A percentile compares a stretch with the other conserved stretches of the same genome.
Evolutionary conservation across 35 echinoderm and acorn worm species (phyloP).

Genomic region (Ptychodera flava): DNA sequence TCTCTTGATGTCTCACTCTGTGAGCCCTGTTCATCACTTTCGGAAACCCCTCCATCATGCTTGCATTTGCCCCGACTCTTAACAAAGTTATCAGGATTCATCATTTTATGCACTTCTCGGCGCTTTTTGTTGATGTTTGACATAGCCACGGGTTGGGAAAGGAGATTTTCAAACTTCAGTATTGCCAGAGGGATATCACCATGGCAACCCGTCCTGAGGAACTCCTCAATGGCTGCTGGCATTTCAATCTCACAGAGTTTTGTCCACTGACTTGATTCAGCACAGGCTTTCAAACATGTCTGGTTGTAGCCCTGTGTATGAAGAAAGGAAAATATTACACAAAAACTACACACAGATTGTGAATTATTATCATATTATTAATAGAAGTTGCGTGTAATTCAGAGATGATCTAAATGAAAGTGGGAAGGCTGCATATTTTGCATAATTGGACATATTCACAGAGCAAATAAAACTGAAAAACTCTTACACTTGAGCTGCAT

Average conservation of each 20-base stretch:
- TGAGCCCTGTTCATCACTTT: neutral
- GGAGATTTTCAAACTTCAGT: neutral
- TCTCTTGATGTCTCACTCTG: too few relatives aligned
- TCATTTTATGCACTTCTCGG: neutral
- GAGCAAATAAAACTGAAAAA: too few relatives aligned
- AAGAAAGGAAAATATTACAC: neutral
- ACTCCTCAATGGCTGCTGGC: neutral
- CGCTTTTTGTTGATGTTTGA: constrained; percentile 7
- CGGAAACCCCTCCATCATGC: neutral
- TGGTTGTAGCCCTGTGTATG: neutral
- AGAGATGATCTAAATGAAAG: neutral
- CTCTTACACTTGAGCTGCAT: too few relatives aligned
- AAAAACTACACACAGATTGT: neutral
- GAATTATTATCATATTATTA: neutral
- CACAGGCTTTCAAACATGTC: constrained; percentile 11
- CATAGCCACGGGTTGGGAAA: constrained; percentile 2
- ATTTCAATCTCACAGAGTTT: constrained; percentile 13
- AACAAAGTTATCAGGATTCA: neutral
- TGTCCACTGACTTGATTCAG: constrained; percentile 6
- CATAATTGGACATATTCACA: too few relatives aligned
- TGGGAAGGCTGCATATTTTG: too few relatives aligned
- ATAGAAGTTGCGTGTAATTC: neutral
- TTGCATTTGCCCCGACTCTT: neutral
- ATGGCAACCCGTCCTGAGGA: neutral
- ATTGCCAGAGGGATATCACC: neutral